Conservation (phyloP, 2,113 vertebrate species). For the Azemiops feae region DNA sequence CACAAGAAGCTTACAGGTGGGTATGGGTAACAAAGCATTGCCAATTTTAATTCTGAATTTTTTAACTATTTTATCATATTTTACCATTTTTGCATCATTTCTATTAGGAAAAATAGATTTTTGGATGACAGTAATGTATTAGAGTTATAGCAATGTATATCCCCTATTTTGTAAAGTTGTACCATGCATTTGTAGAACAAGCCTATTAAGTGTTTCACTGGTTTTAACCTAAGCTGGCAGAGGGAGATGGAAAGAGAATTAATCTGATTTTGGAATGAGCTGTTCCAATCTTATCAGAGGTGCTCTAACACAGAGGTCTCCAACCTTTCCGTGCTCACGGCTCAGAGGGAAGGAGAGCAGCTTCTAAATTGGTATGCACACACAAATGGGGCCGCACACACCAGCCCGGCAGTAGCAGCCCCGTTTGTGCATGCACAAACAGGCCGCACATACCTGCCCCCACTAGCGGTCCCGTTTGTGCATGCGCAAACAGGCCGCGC, state of each 20-base stretch:
- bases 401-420: too few relatives aligned
- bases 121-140: neutral
- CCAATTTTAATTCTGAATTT: neutral
- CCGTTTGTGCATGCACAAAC: too few relatives aligned
- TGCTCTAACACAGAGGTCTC: neutral
- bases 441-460: too few relatives aligned
- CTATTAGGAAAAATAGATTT: neutral
- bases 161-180: neutral
- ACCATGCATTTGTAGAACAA: neutral
- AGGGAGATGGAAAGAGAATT: neutral
- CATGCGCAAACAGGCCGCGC: too few relatives aligned
- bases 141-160: neutral
- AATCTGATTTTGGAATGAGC: neutral
- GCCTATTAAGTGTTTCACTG: neutral
- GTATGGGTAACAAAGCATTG: neutral
- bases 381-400: too few relatives aligned
- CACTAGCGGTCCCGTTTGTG: too few relatives aligned
- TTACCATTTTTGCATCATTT: neutral
- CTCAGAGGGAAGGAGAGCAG: too few relatives aligned
- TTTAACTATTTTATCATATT: neutral
- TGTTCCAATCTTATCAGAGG: neutral
- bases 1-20: rapidly evolving
- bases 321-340: too few relatives aligned
- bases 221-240: neutral
- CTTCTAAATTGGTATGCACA: too few relatives aligned